Evolutionary conservation across 2,113 vertebrate species (phyloP).

Genomic region (human (Homo sapiens)): GRCh38 chr9:22742001-22742500

Average conservation of each 20-base stretch:
- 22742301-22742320: constrained; percentile 36
- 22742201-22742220: not conserved
- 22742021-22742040: not conserved
- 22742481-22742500: not conserved
- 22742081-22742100: not conserved
- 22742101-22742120: not conserved
- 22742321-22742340: not conserved
- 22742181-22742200: not conserved
- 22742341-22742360: not conserved
- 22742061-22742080: not conserved
- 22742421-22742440: not conserved
- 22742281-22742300: not conserved
- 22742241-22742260: not conserved
- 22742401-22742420: not conserved
- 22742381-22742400: not conserved
- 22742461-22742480: not conserved
- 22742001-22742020: not conserved
- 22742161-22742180: not conserved
- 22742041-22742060: not conserved
- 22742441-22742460: not conserved
- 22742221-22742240: not conserved
- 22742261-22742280: not conserved
- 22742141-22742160: not conserved
- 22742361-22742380: not conserved
- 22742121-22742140: not conserved